These are phyloP conservation scores for Danio aesculapii DNA, from an alignment of 2,797 vertebrate genomes.

Conservation along the genomic window DNA sequence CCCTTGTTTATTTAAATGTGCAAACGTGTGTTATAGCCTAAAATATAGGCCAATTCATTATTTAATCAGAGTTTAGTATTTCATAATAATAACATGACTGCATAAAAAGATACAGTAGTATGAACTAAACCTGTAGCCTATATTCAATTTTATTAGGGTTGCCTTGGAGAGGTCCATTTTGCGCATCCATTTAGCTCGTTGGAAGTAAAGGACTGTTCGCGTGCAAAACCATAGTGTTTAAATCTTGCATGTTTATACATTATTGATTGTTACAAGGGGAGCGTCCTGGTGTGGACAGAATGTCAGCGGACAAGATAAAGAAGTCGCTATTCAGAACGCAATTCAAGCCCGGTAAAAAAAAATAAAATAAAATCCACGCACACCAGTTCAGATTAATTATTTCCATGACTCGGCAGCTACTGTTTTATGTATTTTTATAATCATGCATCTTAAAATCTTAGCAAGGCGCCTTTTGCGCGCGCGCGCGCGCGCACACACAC, in stretches of 20 bases:
- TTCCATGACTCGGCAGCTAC: background rate
- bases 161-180: background rate
- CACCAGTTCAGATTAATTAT: background rate
- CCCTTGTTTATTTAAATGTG: background rate
- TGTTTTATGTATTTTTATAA: background rate
- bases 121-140: background rate
- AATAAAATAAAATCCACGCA: background rate
- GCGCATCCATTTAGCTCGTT: constrained; percentile 13
- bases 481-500: background rate
- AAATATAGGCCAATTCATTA: background rate
- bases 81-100: background rate
- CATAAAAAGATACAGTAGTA: background rate
- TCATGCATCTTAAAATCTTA: background rate
- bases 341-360: background rate
- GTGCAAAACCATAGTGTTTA: constrained; percentile 23
- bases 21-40: background rate
- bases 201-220: constrained; percentile 25
- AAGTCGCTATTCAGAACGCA: background rate
- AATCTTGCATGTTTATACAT: constrained; percentile 11
- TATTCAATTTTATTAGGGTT: background rate
- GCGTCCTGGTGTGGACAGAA: constrained; percentile 8
- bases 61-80: background rate
- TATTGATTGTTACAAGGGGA: background rate
- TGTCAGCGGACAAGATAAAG: background rate
- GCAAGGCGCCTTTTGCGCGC: background rate